These are phyloP conservation scores for Fistularia commersonii DNA, from an alignment of 2,797 vertebrate species.

Conservation along the genomic window DNA sequence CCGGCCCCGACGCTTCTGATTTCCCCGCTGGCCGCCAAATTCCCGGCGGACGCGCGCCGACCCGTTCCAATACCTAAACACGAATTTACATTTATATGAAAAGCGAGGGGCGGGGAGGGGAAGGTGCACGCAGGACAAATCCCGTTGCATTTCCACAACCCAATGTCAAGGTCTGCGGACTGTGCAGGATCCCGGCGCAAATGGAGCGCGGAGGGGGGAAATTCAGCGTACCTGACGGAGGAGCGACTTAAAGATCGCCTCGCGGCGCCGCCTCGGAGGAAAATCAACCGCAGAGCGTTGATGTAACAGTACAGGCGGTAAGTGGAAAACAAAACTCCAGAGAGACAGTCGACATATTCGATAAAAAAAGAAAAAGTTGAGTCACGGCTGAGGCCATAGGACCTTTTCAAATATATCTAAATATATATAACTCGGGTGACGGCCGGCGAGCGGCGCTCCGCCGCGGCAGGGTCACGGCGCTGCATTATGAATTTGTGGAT, in stretches of 20 bases:
- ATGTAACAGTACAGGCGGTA: slow-evolving; percentile 27
- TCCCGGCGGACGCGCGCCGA: slow-evolving; percentile 51
- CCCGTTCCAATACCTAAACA: slow-evolving; percentile 61
- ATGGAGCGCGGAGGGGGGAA: slow-evolving; percentile 51
- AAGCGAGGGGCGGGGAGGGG: slow-evolving; percentile 49
- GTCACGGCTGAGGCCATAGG: slow-evolving; percentile 9
- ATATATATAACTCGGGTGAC: slow-evolving; percentile 29
- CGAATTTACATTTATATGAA: slow-evolving; percentile 78
- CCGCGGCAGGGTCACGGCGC: too few relatives aligned
- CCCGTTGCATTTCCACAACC: slow-evolving; percentile 53
- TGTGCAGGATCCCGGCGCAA: slow-evolving; percentile 44
- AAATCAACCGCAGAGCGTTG: slow-evolving; percentile 45
- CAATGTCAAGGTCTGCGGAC: slow-evolving; percentile 55
- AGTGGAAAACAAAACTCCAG: slow-evolving; percentile 16
- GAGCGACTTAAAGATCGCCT: slow-evolving; percentile 50
- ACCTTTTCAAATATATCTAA: slow-evolving; percentile 24
- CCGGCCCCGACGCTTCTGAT: slow-evolving; percentile 46
- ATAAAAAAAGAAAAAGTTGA: slow-evolving; percentile 21
- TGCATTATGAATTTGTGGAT: not conserved
- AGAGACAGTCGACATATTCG: slow-evolving; percentile 16
- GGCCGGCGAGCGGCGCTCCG: too few relatives aligned
- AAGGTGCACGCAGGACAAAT: slow-evolving; percentile 57
- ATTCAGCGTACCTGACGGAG: slow-evolving; percentile 49
- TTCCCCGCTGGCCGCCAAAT: slow-evolving; percentile 51
- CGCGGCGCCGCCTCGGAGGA: slow-evolving; percentile 36